Evolutionary conservation across 2,797 vertebrate genomes (phyloP), one percentile per base, ranked within the genome.

Genomic region (Rhinoraja longicauda): DNA sequence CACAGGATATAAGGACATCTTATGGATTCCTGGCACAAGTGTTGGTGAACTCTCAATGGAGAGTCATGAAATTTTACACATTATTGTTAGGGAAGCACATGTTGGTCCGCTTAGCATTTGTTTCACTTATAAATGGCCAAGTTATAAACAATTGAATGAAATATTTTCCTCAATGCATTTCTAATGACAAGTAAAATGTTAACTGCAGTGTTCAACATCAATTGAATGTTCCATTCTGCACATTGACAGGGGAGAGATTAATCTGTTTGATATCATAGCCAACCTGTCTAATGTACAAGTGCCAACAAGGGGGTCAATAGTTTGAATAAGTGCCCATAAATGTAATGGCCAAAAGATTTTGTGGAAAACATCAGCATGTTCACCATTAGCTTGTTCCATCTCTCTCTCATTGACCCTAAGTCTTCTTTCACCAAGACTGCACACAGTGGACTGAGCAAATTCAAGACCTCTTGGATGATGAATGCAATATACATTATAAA

Each of bases 111-210:
- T 26, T 39, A 92, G 90, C 12, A 45, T 92, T 72, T 70, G 7
- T 39, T 78, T 84, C 24, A 72, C 15, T 75, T 29, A n/a, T 53
- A 45, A 92, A 53, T 91, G 90, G 26, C 67, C 67, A 53, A 12
- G 29, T 45, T 70, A 53, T 36, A 92, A 73, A 24, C 39, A 53
- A 26, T 29, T 75, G 64, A 75, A 92, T 92, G 4, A 73, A 73
- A 39, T 26, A 92, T 24, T 75, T 75, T 75, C 21, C 36, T 75
- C 39, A 53, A 92, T 72, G 90, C 39, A 73, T 92, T 92, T 92
- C 72, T 17, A 29, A 92, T 67, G 64, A 64, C 1, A 88, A 88
- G 64, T 67, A 26, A 45, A 29, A 75, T 29, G 91, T 45, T 73
- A 53, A 53, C 67, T 73, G 36, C 39, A 75, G 90, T 7, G 10